These are phyloP conservation scores for Neocloeon triangulifer DNA, from an alignment of 1,140 invertebrate genomes.

Conservation along the genomic window DNA sequence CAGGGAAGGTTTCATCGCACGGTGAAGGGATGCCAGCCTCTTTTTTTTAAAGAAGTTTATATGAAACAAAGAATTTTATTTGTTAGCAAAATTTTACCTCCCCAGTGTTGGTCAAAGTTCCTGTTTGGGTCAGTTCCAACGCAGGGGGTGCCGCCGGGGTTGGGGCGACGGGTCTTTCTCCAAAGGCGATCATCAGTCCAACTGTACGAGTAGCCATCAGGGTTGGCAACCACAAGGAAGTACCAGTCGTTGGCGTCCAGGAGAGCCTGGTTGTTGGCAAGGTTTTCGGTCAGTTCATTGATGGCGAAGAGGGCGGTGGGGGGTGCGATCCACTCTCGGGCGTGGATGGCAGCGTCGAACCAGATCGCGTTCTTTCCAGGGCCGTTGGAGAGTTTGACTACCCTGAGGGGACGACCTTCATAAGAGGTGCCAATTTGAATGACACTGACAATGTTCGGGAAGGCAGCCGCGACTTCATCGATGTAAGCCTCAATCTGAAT, in stretches of 20 bases:
- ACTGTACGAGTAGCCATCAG: conserved; percentile 26
- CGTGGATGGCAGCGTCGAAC: no score
- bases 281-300: conserved; percentile 24
- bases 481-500: conserved; percentile 25
- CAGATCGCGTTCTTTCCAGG: no score
- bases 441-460: conserved; percentile 20
- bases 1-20: conserved; percentile 74
- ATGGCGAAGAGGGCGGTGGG: conserved; percentile 35
- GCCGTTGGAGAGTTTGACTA: conserved; percentile 21
- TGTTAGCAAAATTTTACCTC: no score
- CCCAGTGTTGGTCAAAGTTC: conserved; percentile 51
- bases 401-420: conserved; percentile 31
- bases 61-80: no score
- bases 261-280: conserved; percentile 1
- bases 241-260: conserved; percentile 20
- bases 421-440: conserved; percentile 27
- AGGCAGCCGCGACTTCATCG: conserved; percentile 15
- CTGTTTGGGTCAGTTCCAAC: conserved; percentile 47
- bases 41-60: no score
- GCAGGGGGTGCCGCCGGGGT: no score
- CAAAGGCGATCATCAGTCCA: no score
- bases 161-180: no score
- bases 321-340: conserved; percentile 39
- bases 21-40: conserved; percentile 54
- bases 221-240: conserved; percentile 30